Base-by-base conservation (phyloP, 1,140 invertebrate species). In the Ptiloglossa arizonensis region DNA sequence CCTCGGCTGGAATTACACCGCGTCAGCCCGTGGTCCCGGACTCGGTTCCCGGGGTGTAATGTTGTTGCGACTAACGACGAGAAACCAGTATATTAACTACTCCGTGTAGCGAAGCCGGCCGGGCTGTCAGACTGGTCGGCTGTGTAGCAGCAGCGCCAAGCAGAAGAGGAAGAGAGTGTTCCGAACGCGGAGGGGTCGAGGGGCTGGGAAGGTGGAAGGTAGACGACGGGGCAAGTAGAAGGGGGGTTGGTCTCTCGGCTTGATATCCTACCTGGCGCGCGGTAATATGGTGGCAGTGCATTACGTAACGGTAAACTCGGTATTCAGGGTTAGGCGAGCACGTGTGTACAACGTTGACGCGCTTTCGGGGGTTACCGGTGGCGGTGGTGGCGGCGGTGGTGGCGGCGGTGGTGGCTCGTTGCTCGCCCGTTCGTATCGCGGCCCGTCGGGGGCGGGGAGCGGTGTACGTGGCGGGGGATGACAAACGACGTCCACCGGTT, bases 81-180 rank as follows among this genome's bases (percentile, higher is more conserved):
- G 87, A 82, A 81, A 82, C 81, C 85, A 88, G 87, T 89, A 89
- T 86, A 90, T 89, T 88, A 89, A 88, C 87, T 79, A 63, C 64
- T 70, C 60, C 59, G 67, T 66, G 75, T 64, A 62, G 78, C 66
- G 60, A 75, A 52, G 57, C 32, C 38, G 50, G 24, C 57, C 29
- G 44, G 29, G 24, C 62, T 75, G 77, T 75, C 77, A 68, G 57
- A 48, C 75, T 15, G 35, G 32, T 46, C 38, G 32, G 11, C 69
- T 32, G 17, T 60, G 60, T 22, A 35, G 13, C 2, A 13, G 19
- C 19, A n/a, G 5, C 3, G 8, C 11, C 11, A n/a, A 19, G n/a
- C 35, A 57, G 50, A 67, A 67, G 72, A 56, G 29, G 38, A 41
- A 59, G 15, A 70, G 67, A 13, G 46, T 19, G 32, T 32, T 41